Base-by-base conservation (phyloP, 1,140 invertebrate species). In the Polyergus mexicanus region DNA sequence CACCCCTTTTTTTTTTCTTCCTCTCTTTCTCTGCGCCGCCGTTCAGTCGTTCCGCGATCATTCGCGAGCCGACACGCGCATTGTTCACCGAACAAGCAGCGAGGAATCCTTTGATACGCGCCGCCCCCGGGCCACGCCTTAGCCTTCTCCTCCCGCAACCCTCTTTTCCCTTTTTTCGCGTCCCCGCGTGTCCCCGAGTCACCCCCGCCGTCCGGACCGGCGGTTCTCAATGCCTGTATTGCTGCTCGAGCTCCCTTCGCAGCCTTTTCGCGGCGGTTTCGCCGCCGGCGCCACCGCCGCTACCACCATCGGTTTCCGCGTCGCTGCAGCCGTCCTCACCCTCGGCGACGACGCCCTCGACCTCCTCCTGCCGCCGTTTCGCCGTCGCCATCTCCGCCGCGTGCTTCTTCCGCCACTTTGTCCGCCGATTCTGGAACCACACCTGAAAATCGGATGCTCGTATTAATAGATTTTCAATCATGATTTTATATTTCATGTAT, bases 371-470 rank as follows among this genome's bases (percentile, higher is more conserved):
- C 94, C 99, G 98, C 93, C 98, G 97, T 95, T 99, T 99, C 7
- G 98, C 98, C 35, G 98, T 99, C 69, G 99, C 99, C 98, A 99
- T 99, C 96, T 99, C 99, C 3, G 99, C 99, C 0, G 99, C 99
- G 96, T 99, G 99, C 94, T 99, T 99, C 96, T 99, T 99, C 92
- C 99, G 96, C 99, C 99, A 99, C 96, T 99, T 99, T 91, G 99
- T 99, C 93, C 99, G 96, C 94, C 99, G 97, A 95, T 99, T 99
- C 96, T 99, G 99, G 96, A 99, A 99, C 99, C 99, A 99, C 58
- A 99, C 99, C 99, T 99, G 78, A 0, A 89, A 89, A 77, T 56
- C 63, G 47, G 63, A 66, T 28, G 60, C 8, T 16, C 28, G 51
- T 47, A 58, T 84, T 32, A 77, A 38, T 28, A 41, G 19, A 25